Percentiles rank a stretch among this genome's conserved stretches.
phyloP scores from a whole-genome alignment of 2,888 invertebrate species.

The Leucophenga maculata region DNA sequence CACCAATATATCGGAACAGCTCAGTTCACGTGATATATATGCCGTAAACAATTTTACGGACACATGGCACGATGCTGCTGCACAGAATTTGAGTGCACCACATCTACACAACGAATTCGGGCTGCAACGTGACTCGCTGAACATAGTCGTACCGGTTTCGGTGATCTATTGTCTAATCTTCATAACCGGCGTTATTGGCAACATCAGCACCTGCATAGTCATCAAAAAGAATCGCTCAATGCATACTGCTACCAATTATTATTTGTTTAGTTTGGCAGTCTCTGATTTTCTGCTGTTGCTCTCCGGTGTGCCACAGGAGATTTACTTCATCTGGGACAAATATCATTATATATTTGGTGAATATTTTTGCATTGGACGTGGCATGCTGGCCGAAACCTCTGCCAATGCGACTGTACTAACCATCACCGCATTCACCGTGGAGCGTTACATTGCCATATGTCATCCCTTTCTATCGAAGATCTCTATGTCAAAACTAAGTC shows the following conservation, averaged over 20 bases:
- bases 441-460: constrained; percentile 79
- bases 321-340: constrained; percentile 84
- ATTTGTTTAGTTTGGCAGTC: constrained; percentile 87
- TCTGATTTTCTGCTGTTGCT: constrained; percentile 85
- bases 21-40: constrained; percentile 2
- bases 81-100: not conserved
- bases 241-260: constrained; percentile 87
- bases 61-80: not conserved
- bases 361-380: constrained; percentile 84
- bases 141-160: constrained; percentile 81
- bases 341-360: constrained; percentile 86
- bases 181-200: constrained; percentile 84
- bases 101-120: constrained; percentile 47
- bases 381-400: constrained; percentile 85
- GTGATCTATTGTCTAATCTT: constrained; percentile 85
- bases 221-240: constrained; percentile 86
- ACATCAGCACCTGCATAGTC: constrained; percentile 87
- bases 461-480: constrained; percentile 78
- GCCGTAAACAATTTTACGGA: not conserved
- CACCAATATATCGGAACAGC: not conserved
- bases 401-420: constrained; percentile 84
- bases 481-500: constrained; percentile 85
- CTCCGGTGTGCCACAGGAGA: constrained; percentile 82
- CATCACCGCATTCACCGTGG: constrained; percentile 89
- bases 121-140: constrained; percentile 78